A percentile compares a stretch with the other conserved stretches of the same genome.
phyloP scores from a whole-genome alignment of 2,113 vertebrate species.

The Guaruba guarouba region DNA sequence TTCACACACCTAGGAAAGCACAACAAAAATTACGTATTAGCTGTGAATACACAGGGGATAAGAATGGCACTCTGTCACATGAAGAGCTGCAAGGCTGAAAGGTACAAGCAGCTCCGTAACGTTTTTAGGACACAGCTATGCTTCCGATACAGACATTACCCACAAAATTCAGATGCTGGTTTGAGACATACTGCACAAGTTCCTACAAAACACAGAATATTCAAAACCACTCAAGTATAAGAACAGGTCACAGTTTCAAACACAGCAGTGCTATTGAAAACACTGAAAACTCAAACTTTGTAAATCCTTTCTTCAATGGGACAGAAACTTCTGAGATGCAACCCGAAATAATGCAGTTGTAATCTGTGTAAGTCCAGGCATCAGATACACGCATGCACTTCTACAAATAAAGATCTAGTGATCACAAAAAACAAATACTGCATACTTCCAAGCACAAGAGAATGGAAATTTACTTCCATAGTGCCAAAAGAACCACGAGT shows the following conservation, averaged over 20 bases:
- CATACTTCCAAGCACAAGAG: neutral
- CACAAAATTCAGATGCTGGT: neutral
- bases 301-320: accelerated
- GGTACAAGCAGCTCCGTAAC: neutral
- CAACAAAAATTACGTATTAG: neutral
- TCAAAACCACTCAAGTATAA: neutral
- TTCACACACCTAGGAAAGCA: neutral
- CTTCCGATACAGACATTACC: neutral
- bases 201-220: neutral
- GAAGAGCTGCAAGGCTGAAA: neutral
- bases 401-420: neutral
- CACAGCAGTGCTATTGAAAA: neutral
- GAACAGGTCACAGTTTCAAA: neutral
- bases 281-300: neutral
- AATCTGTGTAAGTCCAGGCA: neutral
- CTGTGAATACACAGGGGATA: neutral
- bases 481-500: neutral
- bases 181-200: neutral
- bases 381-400: neutral
- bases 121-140: neutral
- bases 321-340: neutral
- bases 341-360: neutral
- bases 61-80: neutral
- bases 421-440: neutral
- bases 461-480: neutral